phyloP scores from a whole-genome alignment of 2,113 vertebrate genomes.

The Ochotona princeps region DNA sequence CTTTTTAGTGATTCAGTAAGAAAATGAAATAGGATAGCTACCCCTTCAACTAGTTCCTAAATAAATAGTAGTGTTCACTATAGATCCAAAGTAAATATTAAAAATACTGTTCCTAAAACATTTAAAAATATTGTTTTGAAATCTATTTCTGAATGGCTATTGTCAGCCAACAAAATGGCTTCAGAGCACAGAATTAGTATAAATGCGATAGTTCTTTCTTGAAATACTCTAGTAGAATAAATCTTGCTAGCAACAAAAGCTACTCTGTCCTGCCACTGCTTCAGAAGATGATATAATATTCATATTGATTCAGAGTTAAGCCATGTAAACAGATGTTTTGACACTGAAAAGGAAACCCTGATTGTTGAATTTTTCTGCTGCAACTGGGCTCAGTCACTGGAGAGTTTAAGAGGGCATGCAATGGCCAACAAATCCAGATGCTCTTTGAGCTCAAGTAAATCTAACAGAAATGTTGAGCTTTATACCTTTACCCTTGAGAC shows the following conservation, averaged over 20 bases:
- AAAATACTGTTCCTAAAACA: background rate
- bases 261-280: conserved; percentile 31
- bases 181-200: background rate
- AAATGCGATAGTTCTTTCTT: background rate
- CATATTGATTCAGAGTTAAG: conserved; percentile 72
- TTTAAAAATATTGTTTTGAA: background rate
- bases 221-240: conserved; percentile 52
- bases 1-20: background rate
- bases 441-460: conserved; percentile 84
- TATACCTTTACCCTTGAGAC: conserved; percentile 80
- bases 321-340: conserved; percentile 84
- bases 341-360: conserved; percentile 76
- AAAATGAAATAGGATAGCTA: background rate
- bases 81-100: background rate
- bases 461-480: conserved; percentile 88
- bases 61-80: background rate
- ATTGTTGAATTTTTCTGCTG: conserved; percentile 84
- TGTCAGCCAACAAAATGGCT: background rate
- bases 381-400: conserved; percentile 85
- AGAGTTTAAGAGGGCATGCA: conserved; percentile 80
- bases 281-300: conserved; percentile 77
- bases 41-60: background rate
- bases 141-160: background rate
- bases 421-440: conserved; percentile 83
- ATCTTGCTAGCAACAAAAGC: conserved; percentile 62